Evolutionary conservation across 2,888 invertebrate species (phyloP).

Genomic region (Cheilosia vulpina): DNA sequence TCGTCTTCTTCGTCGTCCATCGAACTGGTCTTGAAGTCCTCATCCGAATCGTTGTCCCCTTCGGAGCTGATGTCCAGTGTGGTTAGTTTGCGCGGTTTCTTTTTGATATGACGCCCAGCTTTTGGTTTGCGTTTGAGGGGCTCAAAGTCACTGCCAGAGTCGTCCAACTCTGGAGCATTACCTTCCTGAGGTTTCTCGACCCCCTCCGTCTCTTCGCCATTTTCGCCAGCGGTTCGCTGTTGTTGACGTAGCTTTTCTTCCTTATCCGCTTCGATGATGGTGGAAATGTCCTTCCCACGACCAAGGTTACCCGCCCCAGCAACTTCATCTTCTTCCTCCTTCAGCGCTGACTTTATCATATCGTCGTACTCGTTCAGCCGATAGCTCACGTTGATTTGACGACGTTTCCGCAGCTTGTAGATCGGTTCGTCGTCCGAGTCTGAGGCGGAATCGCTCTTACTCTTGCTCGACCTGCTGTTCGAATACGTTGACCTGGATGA

Average conservation of each 20-base stretch:
- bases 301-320: conserved; percentile 92
- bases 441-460: conserved; percentile 77
- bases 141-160: conserved; percentile 82
- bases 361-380: conserved; percentile 97
- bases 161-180: conserved; percentile 55
- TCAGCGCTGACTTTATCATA: conserved; percentile 95
- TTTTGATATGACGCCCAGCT: conserved; percentile 81
- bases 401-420: conserved; percentile 92
- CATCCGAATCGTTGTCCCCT: conserved; percentile 92
- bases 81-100: conserved; percentile 91
- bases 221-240: conserved; percentile 77
- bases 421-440: conserved; percentile 89
- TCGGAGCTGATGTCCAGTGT: conserved; percentile 92
- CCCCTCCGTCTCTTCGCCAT: conserved; percentile 79
- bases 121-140: conserved; percentile 79
- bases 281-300: conserved; percentile 96
- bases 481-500: conserved; percentile 76
- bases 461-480: conserved; percentile 76
- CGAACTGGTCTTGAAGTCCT: conserved; percentile 93
- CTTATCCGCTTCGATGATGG: conserved; percentile 91
- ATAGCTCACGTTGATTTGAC: conserved; percentile 92
- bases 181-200: conserved; percentile 74
- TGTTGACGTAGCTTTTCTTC: conserved; percentile 85
- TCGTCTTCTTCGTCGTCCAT: conserved; percentile 84
- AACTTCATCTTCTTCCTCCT: conserved; percentile 89